A percentile compares a stretch with the other conserved stretches of the same genome.
Conservation (phyloP, 2,113 vertebrate species). For the Lonchura striata region DNA sequence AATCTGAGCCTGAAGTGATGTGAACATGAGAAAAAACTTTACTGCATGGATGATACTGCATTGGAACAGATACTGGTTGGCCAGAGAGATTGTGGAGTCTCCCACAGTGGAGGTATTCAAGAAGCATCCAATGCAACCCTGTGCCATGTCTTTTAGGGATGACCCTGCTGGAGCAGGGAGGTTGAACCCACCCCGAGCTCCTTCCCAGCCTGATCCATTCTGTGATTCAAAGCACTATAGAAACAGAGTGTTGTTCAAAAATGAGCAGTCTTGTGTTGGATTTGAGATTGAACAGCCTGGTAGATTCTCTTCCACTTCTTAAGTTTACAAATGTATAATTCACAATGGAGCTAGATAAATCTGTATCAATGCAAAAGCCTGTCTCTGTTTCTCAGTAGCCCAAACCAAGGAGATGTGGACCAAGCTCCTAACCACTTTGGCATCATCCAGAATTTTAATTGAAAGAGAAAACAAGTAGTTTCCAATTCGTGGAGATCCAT, state of each 20-base stretch:
- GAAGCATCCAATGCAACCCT: not conserved
- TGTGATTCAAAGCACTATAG: not conserved
- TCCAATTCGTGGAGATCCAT: not conserved
- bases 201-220: not conserved
- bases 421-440: not conserved
- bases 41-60: not conserved
- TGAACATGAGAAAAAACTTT: not conserved
- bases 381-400: not conserved
- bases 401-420: not conserved
- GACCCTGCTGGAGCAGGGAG: not conserved
- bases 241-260: not conserved
- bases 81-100: not conserved
- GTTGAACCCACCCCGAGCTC: not conserved
- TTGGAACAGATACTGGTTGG: not conserved
- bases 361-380: not conserved
- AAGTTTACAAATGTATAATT: not conserved
- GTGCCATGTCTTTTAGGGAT: not conserved
- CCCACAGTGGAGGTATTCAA: not conserved
- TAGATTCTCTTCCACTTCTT: not conserved
- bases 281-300: not conserved
- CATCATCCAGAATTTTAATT: not conserved
- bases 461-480: not conserved
- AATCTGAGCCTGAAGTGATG: not conserved
- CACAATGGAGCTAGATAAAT: not conserved
- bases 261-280: not conserved